Evolutionary conservation across 2,797 vertebrate genomes (phyloP), one percentile per base, ranked within the genome.

Genomic region (Ibycter americanus): DNA sequence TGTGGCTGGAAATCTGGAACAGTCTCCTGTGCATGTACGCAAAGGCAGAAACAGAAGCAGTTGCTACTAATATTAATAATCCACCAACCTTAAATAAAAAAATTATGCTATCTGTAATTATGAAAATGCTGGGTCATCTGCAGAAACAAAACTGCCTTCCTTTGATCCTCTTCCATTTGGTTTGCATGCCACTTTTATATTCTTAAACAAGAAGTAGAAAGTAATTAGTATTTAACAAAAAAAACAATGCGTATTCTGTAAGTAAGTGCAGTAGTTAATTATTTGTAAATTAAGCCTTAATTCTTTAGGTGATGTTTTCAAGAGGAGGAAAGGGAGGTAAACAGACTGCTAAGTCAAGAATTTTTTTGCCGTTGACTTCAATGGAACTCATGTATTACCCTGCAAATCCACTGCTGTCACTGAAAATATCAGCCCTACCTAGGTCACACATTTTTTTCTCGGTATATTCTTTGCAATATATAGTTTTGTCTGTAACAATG

Each of bases 141-240:
- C 77, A 94, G 86, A 92, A 95, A 49, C 76, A 55, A 85, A 92
- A 47, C 42, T 67, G 13, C 56, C 21, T 88, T 52, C 32, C 65
- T 91, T 97, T 93, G 86, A 95, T 95, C 88, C 42, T 83, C 29
- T 95, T 90, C 86, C 70, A 67, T 87, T 94, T 74, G 58, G 34
- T 89, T 79, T 84, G 34, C 73, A 29, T 72, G 56, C 26, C 27
- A 42, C 66, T 91, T 90, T 46, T 27, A 17, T 79, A 25, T 36
- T 92, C 49, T 89, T 94, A 83, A 86, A 81, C 73, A 78, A 73
- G 31, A 93, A 74, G 22, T n/a, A 90, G 31, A 93, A 87, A 84
- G 25, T 68, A 84, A 88, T 88, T 81, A 68, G 32, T 67, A 54
- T 66, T 79, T 72, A 66, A 79, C 65, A 73, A 65, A 62, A 77